A percentile compares a stretch with the other conserved stretches of the same genome.
Conservation (phyloP, 2,797 vertebrate species). For the Staurois parvus region DNA sequence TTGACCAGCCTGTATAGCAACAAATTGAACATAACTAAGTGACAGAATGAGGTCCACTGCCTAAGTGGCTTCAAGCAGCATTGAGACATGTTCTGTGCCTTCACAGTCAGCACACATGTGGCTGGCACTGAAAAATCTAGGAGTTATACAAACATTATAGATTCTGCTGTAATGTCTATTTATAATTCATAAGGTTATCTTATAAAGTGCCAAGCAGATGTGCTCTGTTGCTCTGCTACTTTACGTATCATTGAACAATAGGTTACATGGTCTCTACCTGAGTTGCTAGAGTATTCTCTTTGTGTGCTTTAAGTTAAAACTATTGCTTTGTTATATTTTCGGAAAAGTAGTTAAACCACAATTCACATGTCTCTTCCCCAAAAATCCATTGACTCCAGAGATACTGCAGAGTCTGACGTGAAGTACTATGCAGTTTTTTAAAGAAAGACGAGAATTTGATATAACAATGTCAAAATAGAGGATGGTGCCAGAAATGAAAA, state of each 20-base stretch:
- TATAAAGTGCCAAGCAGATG: neutral
- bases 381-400: too few relatives aligned
- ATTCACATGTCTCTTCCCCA: too few relatives aligned
- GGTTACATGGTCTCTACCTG: neutral
- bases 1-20: conserved; percentile 10
- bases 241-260: neutral
- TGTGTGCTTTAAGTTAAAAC: neutral
- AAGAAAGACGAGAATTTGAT: too few relatives aligned
- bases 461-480: too few relatives aligned
- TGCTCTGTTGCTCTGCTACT: neutral
- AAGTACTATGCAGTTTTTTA: neutral
- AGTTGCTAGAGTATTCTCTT: neutral
- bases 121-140: neutral
- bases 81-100: neutral
- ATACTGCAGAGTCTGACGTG: neutral
- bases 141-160: neutral
- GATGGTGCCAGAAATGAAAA: too few relatives aligned
- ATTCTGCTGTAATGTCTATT: neutral
- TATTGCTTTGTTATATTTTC: neutral
- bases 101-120: neutral
- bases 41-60: conserved; percentile 7
- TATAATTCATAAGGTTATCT: neutral
- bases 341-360: neutral
- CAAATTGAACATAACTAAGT: conserved; percentile 13
- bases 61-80: neutral